phyloP scores from a whole-genome alignment of 2,113 vertebrate genomes.

The Carollia perspicillata region DNA sequence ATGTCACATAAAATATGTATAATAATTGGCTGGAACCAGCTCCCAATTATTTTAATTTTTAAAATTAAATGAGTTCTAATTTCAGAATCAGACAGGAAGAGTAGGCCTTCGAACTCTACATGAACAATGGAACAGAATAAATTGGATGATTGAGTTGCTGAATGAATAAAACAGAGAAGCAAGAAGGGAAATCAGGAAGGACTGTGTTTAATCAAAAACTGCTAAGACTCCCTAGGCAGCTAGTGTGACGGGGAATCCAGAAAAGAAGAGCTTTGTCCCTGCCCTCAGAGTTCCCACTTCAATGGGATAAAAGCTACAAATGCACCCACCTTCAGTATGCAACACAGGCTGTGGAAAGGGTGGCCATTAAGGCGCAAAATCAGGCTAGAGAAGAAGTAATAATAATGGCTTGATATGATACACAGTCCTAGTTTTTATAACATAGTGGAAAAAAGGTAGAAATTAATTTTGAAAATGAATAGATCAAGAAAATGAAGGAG shows the following conservation, averaged over 20 bases:
- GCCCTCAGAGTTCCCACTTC: neutral
- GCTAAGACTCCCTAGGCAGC: neutral
- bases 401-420: neutral
- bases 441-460: neutral
- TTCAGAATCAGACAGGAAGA: constrained; percentile 4
- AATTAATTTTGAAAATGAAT: neutral
- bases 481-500: neutral
- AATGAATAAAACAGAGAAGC: constrained; percentile 6
- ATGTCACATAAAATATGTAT: neutral
- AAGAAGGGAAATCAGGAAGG: neutral
- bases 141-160: neutral
- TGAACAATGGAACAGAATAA: constrained; percentile 7
- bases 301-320: neutral
- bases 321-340: neutral
- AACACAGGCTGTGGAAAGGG: neutral
- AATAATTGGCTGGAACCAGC: neutral
- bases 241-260: neutral
- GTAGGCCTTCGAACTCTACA: neutral
- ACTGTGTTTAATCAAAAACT: neutral
- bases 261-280: neutral
- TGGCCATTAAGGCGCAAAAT: neutral
- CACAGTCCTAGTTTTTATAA: neutral
- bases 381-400: neutral
- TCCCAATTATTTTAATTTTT: constrained; percentile 3
- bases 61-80: constrained; percentile 25